These are phyloP conservation scores for Caenorhabditis remanei DNA, from an alignment of 1,140 invertebrate species.

Conservation along the genomic window DNA sequence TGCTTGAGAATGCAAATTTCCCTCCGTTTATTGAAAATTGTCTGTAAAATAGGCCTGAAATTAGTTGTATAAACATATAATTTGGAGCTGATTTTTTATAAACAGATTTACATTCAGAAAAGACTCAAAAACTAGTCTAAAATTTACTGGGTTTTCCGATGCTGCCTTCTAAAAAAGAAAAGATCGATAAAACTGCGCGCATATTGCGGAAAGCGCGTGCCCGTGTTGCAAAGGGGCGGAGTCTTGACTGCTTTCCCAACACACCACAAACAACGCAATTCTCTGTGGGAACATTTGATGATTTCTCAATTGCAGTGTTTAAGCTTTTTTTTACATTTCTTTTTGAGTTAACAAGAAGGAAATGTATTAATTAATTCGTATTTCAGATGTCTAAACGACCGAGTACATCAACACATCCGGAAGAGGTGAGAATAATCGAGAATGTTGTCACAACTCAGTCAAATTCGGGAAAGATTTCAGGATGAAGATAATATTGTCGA, in stretches of 20 bases:
- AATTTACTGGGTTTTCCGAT: no score
- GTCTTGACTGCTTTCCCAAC: neutral
- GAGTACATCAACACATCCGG: slow-evolving; percentile 20
- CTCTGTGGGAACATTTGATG: neutral
- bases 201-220: neutral
- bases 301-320: neutral
- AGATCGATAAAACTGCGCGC: neutral
- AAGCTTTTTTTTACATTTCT: neutral
- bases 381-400: slow-evolving; percentile 38
- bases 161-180: neutral
- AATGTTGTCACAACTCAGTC: neutral
- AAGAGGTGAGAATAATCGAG: neutral
- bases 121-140: no score
- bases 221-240: slow-evolving; percentile 15
- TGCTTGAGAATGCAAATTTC: no score
- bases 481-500: neutral
- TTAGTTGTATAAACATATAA: no score
- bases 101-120: no score
- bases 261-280: neutral
- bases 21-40: no score
- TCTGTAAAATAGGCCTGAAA: no score
- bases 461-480: neutral
- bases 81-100: no score
- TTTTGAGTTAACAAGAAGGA: neutral
- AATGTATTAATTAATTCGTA: neutral